Base-by-base conservation (phyloP, 1,140 invertebrate species). In the Brachystomella parvula region DNA sequence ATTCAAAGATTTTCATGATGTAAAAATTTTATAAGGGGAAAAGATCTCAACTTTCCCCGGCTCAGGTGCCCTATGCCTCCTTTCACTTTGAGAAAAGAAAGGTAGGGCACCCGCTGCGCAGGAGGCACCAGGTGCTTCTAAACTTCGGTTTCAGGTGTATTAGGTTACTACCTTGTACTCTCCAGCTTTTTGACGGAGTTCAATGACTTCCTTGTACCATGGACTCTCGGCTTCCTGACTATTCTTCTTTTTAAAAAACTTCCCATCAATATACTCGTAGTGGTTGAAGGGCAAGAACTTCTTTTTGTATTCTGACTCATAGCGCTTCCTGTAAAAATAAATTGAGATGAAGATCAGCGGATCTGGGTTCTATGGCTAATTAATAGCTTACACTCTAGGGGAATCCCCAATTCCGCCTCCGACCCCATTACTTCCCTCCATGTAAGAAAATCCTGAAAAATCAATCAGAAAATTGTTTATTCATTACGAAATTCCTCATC, bases 181-280 rank as follows among this genome's bases (percentile, higher is more conserved):
- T 74, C 89, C 90, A 76, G 91, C 91, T 77, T 92, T 89, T 78
- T 90, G 90, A 74, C 90, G 85, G 69, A 93, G 82, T 80, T 93
- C 90, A 75, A 91, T 83, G 74, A 93, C 89, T 78, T 90, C 88
- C 72, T 83, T 83, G 79, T 87, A 89, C 89, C 89, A 90, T 72
- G 86, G 84, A 63, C 74, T 84, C 81, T 67, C 71, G 33, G 68
- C 69, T 70, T 66, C 35, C 60, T 69, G 59, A 64, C 62, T 63
- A 76, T 68, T 78, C 77, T 81, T 82, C 75, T 80, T 81, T 81
- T 85, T 84, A 70, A 82, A 82, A 80, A 86, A 85, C 75, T 83
- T 83, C 74, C 88, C 87, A 80, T 87, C 85, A 78, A 86, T 81
- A 81, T 84, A 88, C 76, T 88, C 84, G 79, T 88, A 70, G 73